Evolutionary conservation across 2,113 vertebrate genomes (phyloP).

Genomic region (Mirza zaza): DNA sequence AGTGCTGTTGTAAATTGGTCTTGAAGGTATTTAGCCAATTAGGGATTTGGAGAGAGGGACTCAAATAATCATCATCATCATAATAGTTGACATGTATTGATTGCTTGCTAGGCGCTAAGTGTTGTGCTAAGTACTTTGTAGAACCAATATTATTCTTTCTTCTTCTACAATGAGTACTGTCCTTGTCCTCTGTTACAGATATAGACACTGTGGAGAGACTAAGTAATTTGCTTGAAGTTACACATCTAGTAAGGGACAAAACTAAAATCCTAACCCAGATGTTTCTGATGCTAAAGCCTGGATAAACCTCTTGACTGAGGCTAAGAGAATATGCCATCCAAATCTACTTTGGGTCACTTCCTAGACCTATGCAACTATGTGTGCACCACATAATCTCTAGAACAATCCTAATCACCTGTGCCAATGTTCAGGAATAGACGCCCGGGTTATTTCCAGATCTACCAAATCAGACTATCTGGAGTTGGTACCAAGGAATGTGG

Average conservation of each 20-base stretch:
- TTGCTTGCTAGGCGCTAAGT: not conserved
- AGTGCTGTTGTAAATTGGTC: not conserved
- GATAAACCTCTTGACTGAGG: not conserved
- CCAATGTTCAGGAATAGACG: not conserved
- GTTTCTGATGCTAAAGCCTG: not conserved
- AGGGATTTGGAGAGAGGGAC: not conserved
- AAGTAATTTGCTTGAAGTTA: not conserved
- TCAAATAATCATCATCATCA: not conserved
- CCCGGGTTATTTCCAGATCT: not conserved
- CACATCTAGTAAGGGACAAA: not conserved
- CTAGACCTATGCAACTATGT: too few relatives aligned
- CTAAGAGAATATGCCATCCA: not conserved
- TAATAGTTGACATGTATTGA: not conserved
- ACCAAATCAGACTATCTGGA: not conserved
- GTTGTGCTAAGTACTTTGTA: not conserved
- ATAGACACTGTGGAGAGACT: not conserved
- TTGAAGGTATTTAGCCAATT: not conserved
- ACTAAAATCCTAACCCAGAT: not conserved
- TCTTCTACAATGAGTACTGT: not conserved
- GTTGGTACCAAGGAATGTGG: not conserved
- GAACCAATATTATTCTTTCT: not conserved
- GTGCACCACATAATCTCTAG: not conserved
- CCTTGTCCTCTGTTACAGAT: not conserved
- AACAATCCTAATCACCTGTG: not conserved
- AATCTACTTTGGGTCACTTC: not conserved